Base-by-base conservation (phyloP, 2,888 invertebrate species). In the Campopleginae sp. region DNA sequence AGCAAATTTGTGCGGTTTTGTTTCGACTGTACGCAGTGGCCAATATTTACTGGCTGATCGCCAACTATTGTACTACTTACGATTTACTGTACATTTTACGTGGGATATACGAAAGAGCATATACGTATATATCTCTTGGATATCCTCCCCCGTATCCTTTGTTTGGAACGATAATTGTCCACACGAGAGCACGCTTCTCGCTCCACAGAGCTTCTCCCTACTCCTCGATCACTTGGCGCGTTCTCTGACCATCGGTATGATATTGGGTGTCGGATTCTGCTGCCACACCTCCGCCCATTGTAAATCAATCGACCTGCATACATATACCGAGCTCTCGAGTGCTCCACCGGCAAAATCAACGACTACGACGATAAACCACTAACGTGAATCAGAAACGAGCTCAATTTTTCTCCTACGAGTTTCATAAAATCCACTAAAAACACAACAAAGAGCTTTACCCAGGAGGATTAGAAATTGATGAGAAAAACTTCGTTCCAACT, bases 91-190 rank as follows among this genome's bases (percentile, higher is more conserved):
- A 68, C 46, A 78, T 78, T 82, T 82, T 58, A 81, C 85, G 85
- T 81, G 70, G 76, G 76, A 58, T 83, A 54, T n/a, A 12, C 19
- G 8, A 76, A 33, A 17, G 33, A 42, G 31, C 23, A 42, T 65
- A 77, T 81, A 76, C 23, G 77, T 44, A 72, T 58, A 78, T 70
- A 70, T 81, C 58, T 72, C 75, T 42, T 82, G 31, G 80, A 75
- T 27, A 80, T 88, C 89, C 90, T 91, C 91, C 90, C 90, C 91
- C 91, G 87, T 89, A 88, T 86, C 88, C 89, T 91, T 91, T 91
- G 91, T 91, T 89, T 88, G 84, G 84, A 72, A 86, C 84, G 74
- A 74, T 83, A 83, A 82, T 71, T 91, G 91, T 91, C 90, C 88
- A 88, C 88, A 87, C 80, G 65, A 63, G 66, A 61, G 51, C 70